Base-by-base conservation (phyloP, 2,888 invertebrate species). In the Fragum whitleyi region DNA sequence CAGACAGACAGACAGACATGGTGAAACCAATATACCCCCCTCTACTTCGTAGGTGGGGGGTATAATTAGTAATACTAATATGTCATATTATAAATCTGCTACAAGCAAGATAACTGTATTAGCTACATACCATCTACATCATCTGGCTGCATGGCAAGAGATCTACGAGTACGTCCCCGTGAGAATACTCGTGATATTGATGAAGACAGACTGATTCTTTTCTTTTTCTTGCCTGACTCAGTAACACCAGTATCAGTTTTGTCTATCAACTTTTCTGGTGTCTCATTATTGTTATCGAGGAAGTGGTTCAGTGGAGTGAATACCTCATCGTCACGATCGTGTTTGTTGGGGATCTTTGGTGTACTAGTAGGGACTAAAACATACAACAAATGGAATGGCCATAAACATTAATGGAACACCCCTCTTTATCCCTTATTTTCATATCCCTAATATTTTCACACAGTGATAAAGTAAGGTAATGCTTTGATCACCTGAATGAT, bases 141-240 rank as follows among this genome's bases (percentile, higher is more conserved):
- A 51, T 86, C 86, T 55, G 86, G 85, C 3, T 90, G 85, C 68
- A 91, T 79, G 9, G 91, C 91, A 42, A 93, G 85, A 19, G 93
- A 93, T 0, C 91, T 81, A n/a, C 93, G 70, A 0, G 88, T 81
- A 0, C 89, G 85, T 1, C 90, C 86, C 26, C 89, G 75, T 2
- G 90, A 89, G 79, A 93, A 92, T 77, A 92, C 88, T 59, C 89
- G 87, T 2, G 92, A 90, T 70, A 92, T 77, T n/a, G 91, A 89
- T 1, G 90, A 90, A 36, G 90, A 86, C 21, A 88, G 88, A 61
- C 87, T 91, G 67, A 87, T 87, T 71, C 90, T 90, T 81, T 91
- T 91, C 77, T 90, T 90, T 77, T 88, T 86, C 71, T 87, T 87
- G 42, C 73, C 78, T 6, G 65, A 65, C 62, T 86, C 87, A 19